Evolutionary conservation across 2,113 vertebrate genomes (phyloP).

Genomic region (Casuarius casuarius): DNA sequence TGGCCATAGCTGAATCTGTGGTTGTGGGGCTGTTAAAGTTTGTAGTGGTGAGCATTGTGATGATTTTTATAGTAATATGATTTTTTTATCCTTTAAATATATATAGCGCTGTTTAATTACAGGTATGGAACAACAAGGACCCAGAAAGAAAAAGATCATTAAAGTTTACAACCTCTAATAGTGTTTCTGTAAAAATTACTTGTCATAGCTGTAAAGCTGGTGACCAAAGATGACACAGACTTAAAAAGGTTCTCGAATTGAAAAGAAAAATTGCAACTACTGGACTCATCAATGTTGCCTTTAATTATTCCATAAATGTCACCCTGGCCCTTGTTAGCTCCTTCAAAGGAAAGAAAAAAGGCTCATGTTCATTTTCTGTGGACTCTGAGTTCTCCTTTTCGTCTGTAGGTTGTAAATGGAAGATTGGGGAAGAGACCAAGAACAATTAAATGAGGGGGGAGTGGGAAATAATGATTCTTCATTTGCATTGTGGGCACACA

Average conservation of each 20-base stretch:
- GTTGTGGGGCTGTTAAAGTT: conserved; percentile 62
- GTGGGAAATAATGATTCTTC: not conserved
- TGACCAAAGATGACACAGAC: conserved; percentile 64
- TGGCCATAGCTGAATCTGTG: conserved; percentile 66
- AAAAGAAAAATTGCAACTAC: not conserved
- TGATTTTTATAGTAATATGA: conserved; percentile 74
- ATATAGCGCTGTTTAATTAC: conserved; percentile 61
- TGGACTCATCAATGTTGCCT: conserved; percentile 39
- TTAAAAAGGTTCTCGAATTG: conserved; percentile 49
- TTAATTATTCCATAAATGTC: conserved; percentile 69
- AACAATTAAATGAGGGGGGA: not conserved
- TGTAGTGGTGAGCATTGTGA: conserved; percentile 28
- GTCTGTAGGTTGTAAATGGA: not conserved
- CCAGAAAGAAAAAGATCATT: conserved; percentile 51
- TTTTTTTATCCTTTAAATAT: conserved; percentile 59
- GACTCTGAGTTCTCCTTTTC: not conserved
- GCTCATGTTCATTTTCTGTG: not conserved
- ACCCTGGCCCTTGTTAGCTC: conserved; percentile 10
- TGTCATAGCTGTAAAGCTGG: conserved; percentile 66
- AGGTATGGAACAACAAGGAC: conserved; percentile 14
- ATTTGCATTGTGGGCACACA: not conserved
- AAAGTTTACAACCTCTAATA: conserved; percentile 73
- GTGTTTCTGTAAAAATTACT: conserved; percentile 65
- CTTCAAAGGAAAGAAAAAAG: conserved; percentile 10
- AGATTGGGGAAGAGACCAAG: not conserved